Conservation (phyloP, 2,113 vertebrate genomes). For the Gavialis gangeticus region DNA sequence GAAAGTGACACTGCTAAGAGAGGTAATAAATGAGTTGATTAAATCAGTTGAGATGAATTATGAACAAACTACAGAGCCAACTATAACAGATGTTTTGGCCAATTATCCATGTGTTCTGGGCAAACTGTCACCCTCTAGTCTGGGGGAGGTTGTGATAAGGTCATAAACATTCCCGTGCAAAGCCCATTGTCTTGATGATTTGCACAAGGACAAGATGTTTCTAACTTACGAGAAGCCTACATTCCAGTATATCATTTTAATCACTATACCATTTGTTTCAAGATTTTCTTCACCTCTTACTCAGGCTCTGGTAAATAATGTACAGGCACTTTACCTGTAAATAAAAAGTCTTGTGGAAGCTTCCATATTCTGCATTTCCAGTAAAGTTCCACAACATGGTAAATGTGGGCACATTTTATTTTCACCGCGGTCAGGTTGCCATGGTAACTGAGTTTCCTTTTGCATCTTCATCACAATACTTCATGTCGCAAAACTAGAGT, state of each 20-base stretch:
- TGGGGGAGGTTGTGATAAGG: background rate
- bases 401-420: background rate
- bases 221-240: background rate
- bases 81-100: background rate
- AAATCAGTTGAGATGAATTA: too few species aligned
- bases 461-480: background rate
- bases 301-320: background rate
- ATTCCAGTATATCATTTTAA: background rate
- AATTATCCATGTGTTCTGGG: background rate
- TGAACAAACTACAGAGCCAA: accelerated
- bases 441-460: too few species aligned
- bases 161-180: background rate
- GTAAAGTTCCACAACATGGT: background rate
- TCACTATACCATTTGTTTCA: background rate
- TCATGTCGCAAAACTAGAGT: background rate
- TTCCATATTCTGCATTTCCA: background rate
- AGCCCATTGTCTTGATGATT: background rate
- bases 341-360: background rate
- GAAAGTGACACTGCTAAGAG: too few species aligned
- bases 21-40: too few species aligned
- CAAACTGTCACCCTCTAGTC: accelerated
- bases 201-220: background rate
- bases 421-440: too few species aligned
- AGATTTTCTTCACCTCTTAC: background rate
- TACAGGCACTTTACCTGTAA: background rate